Evolutionary conservation across 2,888 invertebrate genomes (phyloP).

Genomic region (Amiota mariae): DNA sequence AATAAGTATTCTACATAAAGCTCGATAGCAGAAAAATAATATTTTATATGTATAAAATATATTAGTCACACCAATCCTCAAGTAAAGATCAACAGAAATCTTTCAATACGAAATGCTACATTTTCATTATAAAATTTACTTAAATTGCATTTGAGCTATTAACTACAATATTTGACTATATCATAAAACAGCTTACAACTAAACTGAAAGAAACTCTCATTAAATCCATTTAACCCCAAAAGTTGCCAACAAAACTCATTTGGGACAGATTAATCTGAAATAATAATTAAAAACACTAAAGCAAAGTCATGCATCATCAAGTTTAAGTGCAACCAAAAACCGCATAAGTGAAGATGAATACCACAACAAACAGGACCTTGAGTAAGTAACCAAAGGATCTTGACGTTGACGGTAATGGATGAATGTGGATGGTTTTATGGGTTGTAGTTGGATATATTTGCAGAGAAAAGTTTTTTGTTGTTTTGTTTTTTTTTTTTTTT

Average conservation of each 20-base stretch:
- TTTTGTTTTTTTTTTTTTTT: not conserved
- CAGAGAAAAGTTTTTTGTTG: not conserved
- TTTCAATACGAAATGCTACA: too few relatives aligned
- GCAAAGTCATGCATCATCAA: slow-evolving; percentile 14
- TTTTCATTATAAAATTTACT: too few relatives aligned
- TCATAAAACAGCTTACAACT: too few relatives aligned
- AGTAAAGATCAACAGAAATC: too few relatives aligned
- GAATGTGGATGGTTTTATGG: not conserved
- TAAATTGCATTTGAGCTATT: too few relatives aligned
- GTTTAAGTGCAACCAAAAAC: not conserved
- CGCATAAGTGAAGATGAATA: not conserved
- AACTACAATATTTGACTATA: too few relatives aligned
- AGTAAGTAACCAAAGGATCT: not conserved
- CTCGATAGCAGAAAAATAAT: too few relatives aligned
- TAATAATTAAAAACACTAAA: slow-evolving; percentile 18
- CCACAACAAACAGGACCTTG: not conserved
- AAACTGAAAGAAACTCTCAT: too few relatives aligned
- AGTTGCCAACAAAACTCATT: not conserved
- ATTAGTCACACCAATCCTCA: too few relatives aligned
- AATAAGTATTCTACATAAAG: too few relatives aligned
- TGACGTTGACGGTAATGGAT: not conserved
- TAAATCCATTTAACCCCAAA: not conserved
- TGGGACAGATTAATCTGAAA: not conserved
- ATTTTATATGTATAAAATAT: too few relatives aligned
- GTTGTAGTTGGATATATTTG: too few relatives aligned